Percentiles rank a stretch among this genome's conserved stretches.
Conservation (phyloP, 64 coral and sea anemone genomes). For the Hydrozoanthus tunicans region DNA sequence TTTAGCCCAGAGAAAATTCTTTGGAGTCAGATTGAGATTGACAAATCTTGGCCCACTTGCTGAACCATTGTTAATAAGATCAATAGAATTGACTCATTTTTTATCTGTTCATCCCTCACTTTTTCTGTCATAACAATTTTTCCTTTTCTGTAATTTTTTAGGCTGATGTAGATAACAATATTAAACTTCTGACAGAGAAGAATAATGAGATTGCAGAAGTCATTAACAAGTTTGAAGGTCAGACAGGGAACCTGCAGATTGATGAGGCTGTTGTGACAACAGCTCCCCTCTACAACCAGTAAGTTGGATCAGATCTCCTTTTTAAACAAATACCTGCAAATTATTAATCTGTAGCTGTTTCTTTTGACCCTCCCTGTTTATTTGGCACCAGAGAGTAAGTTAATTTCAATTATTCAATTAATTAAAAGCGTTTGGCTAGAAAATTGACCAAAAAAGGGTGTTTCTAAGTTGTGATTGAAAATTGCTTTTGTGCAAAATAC, state of each 20-base stretch:
- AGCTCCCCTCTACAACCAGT: conserved; percentile 97
- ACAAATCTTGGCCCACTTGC: no score
- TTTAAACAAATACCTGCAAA: neutral
- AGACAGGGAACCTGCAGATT: conserved; percentile 83
- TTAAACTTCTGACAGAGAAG: conserved; percentile 90
- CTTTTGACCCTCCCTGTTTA: no score
- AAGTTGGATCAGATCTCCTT: conserved; percentile 7
- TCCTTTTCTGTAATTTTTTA: conserved; percentile 16
- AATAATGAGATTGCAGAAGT: conserved; percentile 89
- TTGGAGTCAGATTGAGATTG: no score
- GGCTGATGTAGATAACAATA: conserved; percentile 97
- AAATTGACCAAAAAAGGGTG: no score
- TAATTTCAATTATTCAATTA: no score
- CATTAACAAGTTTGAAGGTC: conserved; percentile 64
- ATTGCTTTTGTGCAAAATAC: no score
- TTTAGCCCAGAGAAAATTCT: no score
- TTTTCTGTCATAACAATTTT: neutral
- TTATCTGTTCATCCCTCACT: neutral
- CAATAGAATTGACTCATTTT: neutral
- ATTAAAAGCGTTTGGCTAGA: no score
- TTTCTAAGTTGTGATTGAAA: no score
- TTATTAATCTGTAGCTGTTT: no score
- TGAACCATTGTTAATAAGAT: no score
- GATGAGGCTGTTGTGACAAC: conserved; percentile 97
- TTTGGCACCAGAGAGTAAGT: no score